phyloP scores from a whole-genome alignment of 1,140 invertebrate species.

The Hypothenemus hampei region DNA sequence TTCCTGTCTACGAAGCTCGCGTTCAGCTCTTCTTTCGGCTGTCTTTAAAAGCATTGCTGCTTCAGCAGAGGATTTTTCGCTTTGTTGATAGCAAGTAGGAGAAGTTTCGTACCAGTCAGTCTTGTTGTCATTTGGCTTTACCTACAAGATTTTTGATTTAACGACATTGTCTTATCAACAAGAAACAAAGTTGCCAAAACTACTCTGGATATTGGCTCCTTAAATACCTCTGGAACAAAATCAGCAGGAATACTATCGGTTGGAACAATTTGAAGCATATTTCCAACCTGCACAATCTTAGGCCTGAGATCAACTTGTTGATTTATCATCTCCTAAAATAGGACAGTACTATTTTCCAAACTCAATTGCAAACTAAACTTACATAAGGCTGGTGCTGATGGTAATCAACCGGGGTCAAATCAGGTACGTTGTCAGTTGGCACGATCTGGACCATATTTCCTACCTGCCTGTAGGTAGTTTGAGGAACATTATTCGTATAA shows the following conservation, averaged over 20 bases:
- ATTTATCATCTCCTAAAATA: not conserved
- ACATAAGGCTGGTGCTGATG: not conserved
- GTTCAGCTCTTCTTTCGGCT: conserved; percentile 37
- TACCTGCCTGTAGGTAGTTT: conserved; percentile 42
- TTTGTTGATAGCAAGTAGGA: not conserved
- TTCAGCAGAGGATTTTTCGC: conserved; percentile 33
- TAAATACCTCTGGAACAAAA: not conserved
- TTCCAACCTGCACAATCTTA: conserved; percentile 50
- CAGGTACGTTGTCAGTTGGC: conserved; percentile 35
- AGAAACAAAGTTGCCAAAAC: too few relatives aligned
- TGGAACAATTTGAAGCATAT: conserved; percentile 56
- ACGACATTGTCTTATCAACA: too few relatives aligned
- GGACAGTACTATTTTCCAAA: not conserved
- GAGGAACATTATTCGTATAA: too few relatives aligned
- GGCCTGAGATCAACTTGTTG: not conserved
- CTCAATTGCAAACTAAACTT: not conserved
- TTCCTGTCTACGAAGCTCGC: conserved; percentile 38
- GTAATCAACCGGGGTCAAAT: not conserved
- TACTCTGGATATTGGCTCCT: too few relatives aligned
- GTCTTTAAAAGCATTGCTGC: conserved; percentile 32
- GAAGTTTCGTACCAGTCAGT: too few relatives aligned
- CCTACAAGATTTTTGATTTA: too few relatives aligned
- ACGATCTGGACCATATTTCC: conserved; percentile 59
- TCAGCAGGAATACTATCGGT: conserved; percentile 18
- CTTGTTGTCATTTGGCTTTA: too few relatives aligned